These are phyloP conservation scores for Fregata magnificens DNA, from an alignment of 2,113 vertebrate genomes.

Conservation along the genomic window DNA sequence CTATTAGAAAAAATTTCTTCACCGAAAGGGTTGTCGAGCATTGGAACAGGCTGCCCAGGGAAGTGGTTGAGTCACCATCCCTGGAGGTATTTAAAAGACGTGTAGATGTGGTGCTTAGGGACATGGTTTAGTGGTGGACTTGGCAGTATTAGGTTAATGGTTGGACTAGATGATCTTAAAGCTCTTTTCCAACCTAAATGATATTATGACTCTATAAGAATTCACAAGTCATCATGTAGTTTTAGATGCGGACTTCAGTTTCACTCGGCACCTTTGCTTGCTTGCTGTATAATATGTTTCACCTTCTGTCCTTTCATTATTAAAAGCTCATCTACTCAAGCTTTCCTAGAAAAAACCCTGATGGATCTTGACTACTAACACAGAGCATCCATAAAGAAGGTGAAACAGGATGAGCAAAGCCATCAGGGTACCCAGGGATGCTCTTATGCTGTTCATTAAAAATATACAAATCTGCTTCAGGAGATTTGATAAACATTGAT, in stretches of 20 bases:
- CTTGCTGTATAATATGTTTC: neutral
- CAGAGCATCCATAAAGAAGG: neutral
- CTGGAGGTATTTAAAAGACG: neutral
- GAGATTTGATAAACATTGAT: slow-evolving; percentile 36
- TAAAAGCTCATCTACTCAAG: neutral
- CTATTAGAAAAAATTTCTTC: neutral
- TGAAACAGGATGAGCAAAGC: neutral
- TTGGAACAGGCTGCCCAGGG: neutral
- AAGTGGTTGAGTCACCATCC: neutral
- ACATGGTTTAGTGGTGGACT: neutral
- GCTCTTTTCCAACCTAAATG: neutral
- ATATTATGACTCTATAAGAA: neutral
- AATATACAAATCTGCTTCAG: neutral
- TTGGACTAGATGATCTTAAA: neutral
- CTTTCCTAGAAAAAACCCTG: neutral
- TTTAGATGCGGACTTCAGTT: neutral
- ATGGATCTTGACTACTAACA: neutral
- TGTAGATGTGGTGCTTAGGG: neutral
- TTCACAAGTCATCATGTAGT: neutral
- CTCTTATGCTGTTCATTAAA: neutral
- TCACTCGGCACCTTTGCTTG: neutral
- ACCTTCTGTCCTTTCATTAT: neutral
- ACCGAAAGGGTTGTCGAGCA: neutral
- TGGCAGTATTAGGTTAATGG: neutral
- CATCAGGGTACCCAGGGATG: neutral